A percentile compares a stretch with the other conserved stretches of the same genome.
phyloP scores from a whole-genome alignment of 2,113 vertebrate species.

The Rallus limicola region DNA sequence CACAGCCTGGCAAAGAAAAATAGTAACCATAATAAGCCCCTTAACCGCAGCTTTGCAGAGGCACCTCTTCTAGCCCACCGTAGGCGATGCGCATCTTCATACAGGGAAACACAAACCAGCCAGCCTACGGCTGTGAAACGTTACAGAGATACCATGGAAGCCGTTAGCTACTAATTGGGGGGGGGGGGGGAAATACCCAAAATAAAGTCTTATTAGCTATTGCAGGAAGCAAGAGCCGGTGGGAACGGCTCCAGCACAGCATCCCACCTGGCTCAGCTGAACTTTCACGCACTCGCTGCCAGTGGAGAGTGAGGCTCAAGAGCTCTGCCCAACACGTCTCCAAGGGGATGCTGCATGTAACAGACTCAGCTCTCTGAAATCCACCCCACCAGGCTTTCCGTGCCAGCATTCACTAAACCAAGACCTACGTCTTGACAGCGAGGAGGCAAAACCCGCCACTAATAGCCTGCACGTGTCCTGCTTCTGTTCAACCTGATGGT shows the following conservation, averaged over 20 bases:
- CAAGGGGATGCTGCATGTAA: background rate
- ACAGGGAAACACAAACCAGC: background rate
- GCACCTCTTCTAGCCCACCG: background rate
- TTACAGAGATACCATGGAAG: background rate
- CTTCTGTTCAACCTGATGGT: background rate
- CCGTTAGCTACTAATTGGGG: background rate
- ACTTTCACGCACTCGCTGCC: background rate
- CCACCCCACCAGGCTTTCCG: background rate
- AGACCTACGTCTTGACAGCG: background rate
- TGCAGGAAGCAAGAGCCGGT: background rate
- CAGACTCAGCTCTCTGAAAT: background rate
- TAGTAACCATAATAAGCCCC: background rate
- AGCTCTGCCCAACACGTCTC: background rate
- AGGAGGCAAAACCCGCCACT: background rate
- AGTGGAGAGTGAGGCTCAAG: background rate
- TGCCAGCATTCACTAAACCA: background rate
- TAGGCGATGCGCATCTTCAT: background rate
- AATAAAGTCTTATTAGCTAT: slow-evolving; percentile 42
- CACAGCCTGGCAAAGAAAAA: background rate
- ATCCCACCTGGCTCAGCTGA: background rate
- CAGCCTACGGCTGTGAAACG: rapidly evolving
- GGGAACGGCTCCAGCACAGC: background rate
- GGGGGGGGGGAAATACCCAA: no score
- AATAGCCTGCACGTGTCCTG: background rate
- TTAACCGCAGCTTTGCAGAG: background rate